Base-by-base conservation (phyloP, 2,113 vertebrate species). In the Thunnus maccoyii region DNA sequence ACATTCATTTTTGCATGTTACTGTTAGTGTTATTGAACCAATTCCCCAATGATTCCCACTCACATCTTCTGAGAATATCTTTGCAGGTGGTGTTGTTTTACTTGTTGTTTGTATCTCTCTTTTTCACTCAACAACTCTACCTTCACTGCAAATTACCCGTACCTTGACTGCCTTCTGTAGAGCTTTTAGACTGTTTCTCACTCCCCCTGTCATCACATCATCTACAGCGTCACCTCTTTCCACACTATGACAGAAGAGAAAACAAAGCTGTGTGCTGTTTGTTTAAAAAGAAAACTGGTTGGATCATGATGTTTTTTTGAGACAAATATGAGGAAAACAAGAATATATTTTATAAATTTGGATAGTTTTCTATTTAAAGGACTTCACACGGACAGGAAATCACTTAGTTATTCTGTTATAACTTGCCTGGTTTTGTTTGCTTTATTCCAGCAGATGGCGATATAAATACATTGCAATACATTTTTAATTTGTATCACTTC, bases 101-200 rank as follows among this genome's bases (percentile, higher is more conserved):
- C 71, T 65, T 68, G n/a, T 70, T 61, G 46, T 78, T 83, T 84
- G 52, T 68, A 22, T 81, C 64, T 75, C 44, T 78, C 17, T 72
- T n/a, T 76, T 76, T 92, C 90, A 84, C 81, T 93, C 88, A 62
- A 52, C 89, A 78, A 32, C 65, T 78, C 25, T 56, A 16, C 83
- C 18, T 86, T 92, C 76, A 68, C 58, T 78, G 76, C 81, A 86
- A 92, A 94, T 91, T 85, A 65, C 18, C 91, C 93, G 36, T 90
- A 76, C 67, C 82, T 60, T 51, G 17, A 52, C 61, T 78, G 32
- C 76, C 44, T 57, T 30, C 48, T 16, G 5, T 32, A 1, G 66
- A 73, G 75, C 86, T 92, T 85, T 89, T 75, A 88, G 64, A 60
- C 46, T 7, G 8, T 81, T 82, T 82, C 52, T 87, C 77, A 86